Base-by-base conservation (phyloP, 2,113 vertebrate species). In the Gymnocephalus cernua region DNA sequence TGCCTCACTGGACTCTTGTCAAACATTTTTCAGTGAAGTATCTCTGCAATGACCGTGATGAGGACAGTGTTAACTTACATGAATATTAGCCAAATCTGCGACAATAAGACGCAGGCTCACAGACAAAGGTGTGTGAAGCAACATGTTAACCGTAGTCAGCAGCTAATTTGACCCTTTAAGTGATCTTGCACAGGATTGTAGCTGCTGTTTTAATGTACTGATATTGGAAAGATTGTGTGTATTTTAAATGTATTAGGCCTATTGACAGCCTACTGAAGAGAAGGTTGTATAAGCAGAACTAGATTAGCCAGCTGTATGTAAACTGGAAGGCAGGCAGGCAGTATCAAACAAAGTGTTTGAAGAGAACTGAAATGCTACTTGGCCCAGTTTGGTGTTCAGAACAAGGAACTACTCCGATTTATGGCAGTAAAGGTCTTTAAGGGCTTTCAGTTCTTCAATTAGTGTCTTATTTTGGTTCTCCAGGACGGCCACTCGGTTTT, bases 401-500 rank as follows among this genome's bases (percentile, higher is more conserved):
- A 54, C 32, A 19, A 41, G 47, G 53, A 53, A 45, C 96, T 98
- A 99, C 94, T 99, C 98, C 74, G 98, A 98, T 95, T 99, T 99
- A 95, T 99, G 97, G 95, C 98, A 99, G 94, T 99, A 99, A 89
- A 99, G 97, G 96, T 99, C 98, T 93, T 99, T 99, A 92, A 99
- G 98, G 90, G 98, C 97, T 97, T 99, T 99, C 61, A 99, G 96
- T 94, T 99, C 98, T 94, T 99, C 98, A 61, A 99, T 99, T 82
- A 99, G 94, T 81, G 98, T 99, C 95, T 99, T 99, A 95, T 99
- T 99, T 96, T 99, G 98, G 95, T 99, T 99, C 93, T 99, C 98
- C 95, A 99, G 95, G 88, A 99, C 97, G 62, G 98, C 98, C 88
- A 99, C 98, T 88, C 98, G 95, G 95, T 99, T 99, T 94, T 99